Evolutionary conservation across 2,797 vertebrate species (phyloP).

Genomic region (Cetoscarus ocellatus): DNA sequence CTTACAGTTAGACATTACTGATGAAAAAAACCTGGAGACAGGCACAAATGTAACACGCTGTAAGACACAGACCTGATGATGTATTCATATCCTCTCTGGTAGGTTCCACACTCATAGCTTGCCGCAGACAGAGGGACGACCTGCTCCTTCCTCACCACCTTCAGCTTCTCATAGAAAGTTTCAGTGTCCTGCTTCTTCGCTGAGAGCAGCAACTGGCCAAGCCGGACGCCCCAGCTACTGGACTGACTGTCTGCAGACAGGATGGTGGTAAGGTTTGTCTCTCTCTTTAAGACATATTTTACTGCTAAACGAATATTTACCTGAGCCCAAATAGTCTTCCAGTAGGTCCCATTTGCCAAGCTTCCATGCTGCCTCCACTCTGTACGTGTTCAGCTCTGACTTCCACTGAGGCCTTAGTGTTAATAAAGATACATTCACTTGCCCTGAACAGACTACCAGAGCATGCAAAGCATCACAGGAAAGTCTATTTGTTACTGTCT

Average conservation of each 20-base stretch:
- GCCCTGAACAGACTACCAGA: neutral
- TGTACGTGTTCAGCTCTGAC: constrained; percentile 94
- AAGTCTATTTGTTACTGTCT: neutral
- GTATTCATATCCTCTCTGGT: constrained; percentile 98
- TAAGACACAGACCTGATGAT: constrained; percentile 89
- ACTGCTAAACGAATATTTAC: constrained; percentile 68
- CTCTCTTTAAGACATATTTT: neutral
- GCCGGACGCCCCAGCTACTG: constrained; percentile 92
- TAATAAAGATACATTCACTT: neutral
- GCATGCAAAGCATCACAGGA: neutral
- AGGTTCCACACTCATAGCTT: constrained; percentile 98
- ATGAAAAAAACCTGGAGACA: neutral
- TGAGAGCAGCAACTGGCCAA: constrained; percentile 92
- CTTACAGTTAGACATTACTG: neutral
- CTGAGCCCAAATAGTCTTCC: constrained; percentile 94
- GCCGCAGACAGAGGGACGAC: constrained; percentile 97
- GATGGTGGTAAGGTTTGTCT: neutral
- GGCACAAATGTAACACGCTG: neutral
- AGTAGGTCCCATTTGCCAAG: constrained; percentile 95
- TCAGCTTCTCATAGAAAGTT: constrained; percentile 91
- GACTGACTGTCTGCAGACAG: constrained; percentile 88
- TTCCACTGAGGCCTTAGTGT: constrained; percentile 92
- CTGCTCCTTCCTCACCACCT: constrained; percentile 94
- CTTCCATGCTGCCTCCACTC: constrained; percentile 99
- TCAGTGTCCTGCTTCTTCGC: constrained; percentile 91